A percentile compares a stretch with the other conserved stretches of the same genome.
Conservation (phyloP, 2,797 vertebrate species). For the Pangasius djambal region DNA sequence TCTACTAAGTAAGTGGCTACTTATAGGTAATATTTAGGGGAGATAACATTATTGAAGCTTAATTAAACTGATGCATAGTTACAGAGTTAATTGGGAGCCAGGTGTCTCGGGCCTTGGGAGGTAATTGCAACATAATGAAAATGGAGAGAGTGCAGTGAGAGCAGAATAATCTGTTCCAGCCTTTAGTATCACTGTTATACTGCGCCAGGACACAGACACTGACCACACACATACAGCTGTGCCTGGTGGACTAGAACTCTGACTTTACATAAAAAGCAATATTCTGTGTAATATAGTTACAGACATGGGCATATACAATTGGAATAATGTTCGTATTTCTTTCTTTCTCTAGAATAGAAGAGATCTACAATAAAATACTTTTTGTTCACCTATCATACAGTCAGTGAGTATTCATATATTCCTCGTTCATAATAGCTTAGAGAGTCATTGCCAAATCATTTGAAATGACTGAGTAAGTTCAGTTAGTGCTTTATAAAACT, state of each 20-base stretch:
- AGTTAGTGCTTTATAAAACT: conserved; percentile 33
- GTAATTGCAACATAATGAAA: conserved; percentile 73
- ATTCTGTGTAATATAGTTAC: conserved; percentile 52
- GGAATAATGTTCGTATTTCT: neutral
- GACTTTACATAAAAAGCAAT: conserved; percentile 40
- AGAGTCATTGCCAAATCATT: conserved; percentile 1
- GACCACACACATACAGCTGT: neutral
- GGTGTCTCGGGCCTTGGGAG: conserved; percentile 64
- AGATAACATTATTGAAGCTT: conserved; percentile 59
- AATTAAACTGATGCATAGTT: conserved; percentile 64
- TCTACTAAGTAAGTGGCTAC: conserved; percentile 17
- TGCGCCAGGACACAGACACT: neutral
- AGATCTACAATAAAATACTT: neutral
- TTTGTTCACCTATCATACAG: neutral
- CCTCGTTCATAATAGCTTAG: neutral
- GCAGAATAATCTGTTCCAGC: conserved; percentile 33
- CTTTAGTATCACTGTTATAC: conserved; percentile 51
- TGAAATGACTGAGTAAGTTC: conserved; percentile 28
- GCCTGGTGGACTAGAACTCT: neutral
- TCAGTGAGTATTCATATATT: neutral
- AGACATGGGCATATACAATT: neutral
- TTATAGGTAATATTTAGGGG: conserved; percentile 48
- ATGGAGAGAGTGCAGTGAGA: conserved; percentile 49
- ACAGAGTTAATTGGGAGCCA: conserved; percentile 72
- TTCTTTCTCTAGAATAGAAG: neutral